Conservation (phyloP, 1,140 invertebrate species). For the Lycorma delicatula region DNA sequence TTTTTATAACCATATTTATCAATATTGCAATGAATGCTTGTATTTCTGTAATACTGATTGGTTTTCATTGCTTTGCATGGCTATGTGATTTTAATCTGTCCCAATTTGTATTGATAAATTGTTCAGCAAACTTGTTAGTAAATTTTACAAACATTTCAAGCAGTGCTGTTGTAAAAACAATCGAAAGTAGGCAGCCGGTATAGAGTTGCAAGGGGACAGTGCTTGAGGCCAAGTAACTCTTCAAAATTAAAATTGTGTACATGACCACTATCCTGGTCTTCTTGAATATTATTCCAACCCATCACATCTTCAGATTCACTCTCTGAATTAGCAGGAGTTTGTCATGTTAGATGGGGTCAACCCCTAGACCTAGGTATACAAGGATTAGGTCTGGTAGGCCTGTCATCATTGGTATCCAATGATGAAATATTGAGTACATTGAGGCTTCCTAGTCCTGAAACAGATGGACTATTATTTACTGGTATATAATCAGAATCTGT, state of each 20-base stretch:
- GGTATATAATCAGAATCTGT: neutral
- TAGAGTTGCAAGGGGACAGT: neutral
- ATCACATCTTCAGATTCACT: neutral
- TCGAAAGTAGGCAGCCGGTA: neutral
- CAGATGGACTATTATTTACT: too few species aligned
- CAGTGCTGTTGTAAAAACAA: neutral
- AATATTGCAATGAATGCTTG: neutral
- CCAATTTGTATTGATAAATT: neutral
- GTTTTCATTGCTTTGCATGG: neutral
- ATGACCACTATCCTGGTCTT: neutral
- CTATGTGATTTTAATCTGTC: neutral
- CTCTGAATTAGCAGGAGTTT: neutral
- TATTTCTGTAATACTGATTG: neutral
- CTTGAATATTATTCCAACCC: neutral
- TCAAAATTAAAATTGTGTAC: neutral
- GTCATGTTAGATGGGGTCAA: neutral
- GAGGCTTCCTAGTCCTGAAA: too few species aligned
- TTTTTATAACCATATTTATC: slow-evolving; percentile 3
- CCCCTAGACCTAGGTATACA: slow-evolving; percentile 8
- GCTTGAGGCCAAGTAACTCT: neutral
- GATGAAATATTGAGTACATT: neutral
- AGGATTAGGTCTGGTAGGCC: too few species aligned
- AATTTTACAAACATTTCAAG: neutral
- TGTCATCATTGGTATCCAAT: too few species aligned
- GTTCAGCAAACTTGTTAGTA: too few species aligned